Base-by-base conservation (phyloP, 2,888 invertebrate genomes). In the Microctonus brassicae region DNA sequence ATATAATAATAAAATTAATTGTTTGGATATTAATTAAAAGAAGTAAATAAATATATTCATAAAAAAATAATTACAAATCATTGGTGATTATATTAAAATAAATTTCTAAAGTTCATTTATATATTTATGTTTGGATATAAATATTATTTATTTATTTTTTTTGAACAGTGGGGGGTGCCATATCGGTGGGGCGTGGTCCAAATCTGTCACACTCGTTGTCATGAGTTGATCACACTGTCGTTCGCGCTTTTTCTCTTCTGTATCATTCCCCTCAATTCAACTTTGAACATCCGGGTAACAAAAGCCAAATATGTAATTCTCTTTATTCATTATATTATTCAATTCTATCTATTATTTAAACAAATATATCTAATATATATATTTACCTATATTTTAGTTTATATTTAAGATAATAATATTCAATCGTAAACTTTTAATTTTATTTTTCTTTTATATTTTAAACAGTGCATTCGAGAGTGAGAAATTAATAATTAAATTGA, bases 181-280 rank as follows among this genome's bases (percentile, higher is more conserved):
- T 84, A 86, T 85, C 85, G 86, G 85, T 78, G 79, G 85, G 86
- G 86, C 86, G 86, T 87, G 86, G 86, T 82, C 83, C 80, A 86
- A 87, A 86, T 87, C 86, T 87, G 86, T 86, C 86, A 86, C 83
- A 85, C 82, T 85, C 82, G 83, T 83, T 82, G 77, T 83, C 81
- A 84, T 80, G 81, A 82, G 82, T 83, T 82, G 67, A 70, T 73
- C n/a, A 73, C 69, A 72, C 70, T 63, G 64, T 11, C 13, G 52
- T 52, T 34, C 36, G 20, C 20, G 17, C 52, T 3, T 7, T 5
- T 29, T 55, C 24, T 26, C 55, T n/a, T 55, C 26, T 47, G 6
- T 47, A 47, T 47, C 20, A 47, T 47, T 17, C 47, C 47, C 47
- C 47, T 47, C 6, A 47, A 7, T 47, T 47, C 17, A 17, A 47